Conservation (phyloP, 2,888 invertebrate genomes). For the Dynastes maya region DNA sequence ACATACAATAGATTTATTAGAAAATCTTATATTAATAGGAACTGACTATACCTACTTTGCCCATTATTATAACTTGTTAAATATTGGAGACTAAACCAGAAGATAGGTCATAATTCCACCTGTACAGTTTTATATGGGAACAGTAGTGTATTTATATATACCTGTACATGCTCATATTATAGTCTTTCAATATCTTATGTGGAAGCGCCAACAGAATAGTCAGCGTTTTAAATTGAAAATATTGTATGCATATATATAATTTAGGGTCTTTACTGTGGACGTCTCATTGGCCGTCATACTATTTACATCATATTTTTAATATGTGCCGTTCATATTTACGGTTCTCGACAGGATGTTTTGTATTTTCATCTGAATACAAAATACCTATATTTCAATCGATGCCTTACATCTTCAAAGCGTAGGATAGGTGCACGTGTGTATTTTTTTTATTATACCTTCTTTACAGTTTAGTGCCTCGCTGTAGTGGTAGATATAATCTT, state of each 20-base stretch:
- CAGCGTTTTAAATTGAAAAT: conserved; percentile 3
- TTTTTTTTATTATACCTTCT: neutral
- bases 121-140: no score
- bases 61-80: no score
- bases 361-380: conserved; percentile 17
- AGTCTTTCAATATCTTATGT: neutral
- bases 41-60: no score
- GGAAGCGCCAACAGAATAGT: neutral
- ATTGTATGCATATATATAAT: neutral
- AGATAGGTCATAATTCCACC: no score
- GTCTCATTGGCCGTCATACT: neutral
- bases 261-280: neutral
- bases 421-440: neutral
- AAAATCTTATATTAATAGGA: no score
- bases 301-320: conserved; percentile 15
- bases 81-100: no score
- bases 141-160: no score
- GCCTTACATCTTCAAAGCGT: neutral
- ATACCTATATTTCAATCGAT: conserved; percentile 12
- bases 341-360: conserved; percentile 13
- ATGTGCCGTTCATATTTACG: conserved; percentile 11
- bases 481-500: no score
- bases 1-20: no score
- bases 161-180: no score
- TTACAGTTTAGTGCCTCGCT: neutral